Percentiles rank a stretch among this genome's conserved stretches.
phyloP scores from a whole-genome alignment of 2,797 vertebrate genomes.

The Phataginus tetradactyla region DNA sequence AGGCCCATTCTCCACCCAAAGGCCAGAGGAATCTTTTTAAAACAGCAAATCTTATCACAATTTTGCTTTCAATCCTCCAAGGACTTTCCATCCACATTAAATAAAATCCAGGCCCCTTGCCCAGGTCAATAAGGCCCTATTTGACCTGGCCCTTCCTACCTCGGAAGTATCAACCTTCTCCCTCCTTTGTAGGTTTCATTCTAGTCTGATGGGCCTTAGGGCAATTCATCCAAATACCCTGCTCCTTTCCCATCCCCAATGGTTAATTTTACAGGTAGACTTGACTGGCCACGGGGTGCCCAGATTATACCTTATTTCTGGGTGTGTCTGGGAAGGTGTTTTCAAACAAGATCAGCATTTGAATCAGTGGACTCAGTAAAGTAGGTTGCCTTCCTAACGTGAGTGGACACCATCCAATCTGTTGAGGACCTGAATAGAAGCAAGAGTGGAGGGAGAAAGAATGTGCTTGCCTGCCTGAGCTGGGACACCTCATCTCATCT shows the following conservation, averaged over 20 bases:
- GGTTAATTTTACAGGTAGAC: background rate
- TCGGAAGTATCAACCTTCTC: background rate
- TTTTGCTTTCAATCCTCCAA: background rate
- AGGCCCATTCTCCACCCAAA: background rate
- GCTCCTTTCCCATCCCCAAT: background rate
- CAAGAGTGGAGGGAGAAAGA: background rate
- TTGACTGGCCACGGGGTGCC: background rate
- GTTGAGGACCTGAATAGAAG: background rate
- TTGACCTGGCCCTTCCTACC: background rate
- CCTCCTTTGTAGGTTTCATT: background rate
- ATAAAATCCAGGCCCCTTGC: background rate
- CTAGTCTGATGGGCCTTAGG: background rate
- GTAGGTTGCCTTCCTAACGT: background rate
- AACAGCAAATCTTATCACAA: background rate
- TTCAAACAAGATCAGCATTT: background rate
- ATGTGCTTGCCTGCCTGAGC: background rate
- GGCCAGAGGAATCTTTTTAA: background rate
- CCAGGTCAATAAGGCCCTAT: background rate
- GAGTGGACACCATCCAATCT: too few species aligned
- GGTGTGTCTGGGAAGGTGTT: background rate
- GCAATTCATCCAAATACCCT: background rate
- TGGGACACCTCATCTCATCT: background rate
- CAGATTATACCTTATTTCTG: background rate
- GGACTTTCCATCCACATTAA: background rate
- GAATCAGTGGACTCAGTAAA: background rate